Evolutionary conservation across 1,140 invertebrate species (phyloP).

Genomic region (Rhagoletis pomonella): DNA sequence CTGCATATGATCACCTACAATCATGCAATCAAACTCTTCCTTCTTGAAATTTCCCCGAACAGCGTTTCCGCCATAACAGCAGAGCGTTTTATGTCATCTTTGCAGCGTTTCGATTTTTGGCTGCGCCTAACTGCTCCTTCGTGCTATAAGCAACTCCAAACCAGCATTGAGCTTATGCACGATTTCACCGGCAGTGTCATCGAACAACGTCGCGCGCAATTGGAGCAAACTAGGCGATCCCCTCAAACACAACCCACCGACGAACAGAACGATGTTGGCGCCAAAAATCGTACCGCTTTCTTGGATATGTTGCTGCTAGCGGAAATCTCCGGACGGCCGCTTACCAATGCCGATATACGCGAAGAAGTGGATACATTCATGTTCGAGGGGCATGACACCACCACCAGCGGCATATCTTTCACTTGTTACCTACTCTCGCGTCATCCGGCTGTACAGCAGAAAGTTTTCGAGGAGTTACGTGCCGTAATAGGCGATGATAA

Average conservation of each 20-base stretch:
- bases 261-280: conserved; percentile 68
- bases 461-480: conserved; percentile 78
- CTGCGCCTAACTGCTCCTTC: conserved; percentile 64
- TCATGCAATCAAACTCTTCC: too few relatives aligned
- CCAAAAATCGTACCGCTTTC: conserved; percentile 82
- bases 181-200: conserved; percentile 80
- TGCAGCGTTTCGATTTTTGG: conserved; percentile 59
- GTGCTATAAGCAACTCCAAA: conserved; percentile 75
- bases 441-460: conserved; percentile 78
- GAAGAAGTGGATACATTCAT: conserved; percentile 87
- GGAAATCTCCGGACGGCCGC: conserved; percentile 75
- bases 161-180: conserved; percentile 80
- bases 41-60: not conserved
- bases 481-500: conserved; percentile 76
- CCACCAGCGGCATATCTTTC: conserved; percentile 78
- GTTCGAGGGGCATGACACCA: conserved; percentile 87
- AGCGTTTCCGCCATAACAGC: conserved; percentile 64
- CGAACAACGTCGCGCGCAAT: conserved; percentile 71
- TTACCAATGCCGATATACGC: conserved; percentile 81
- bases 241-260: not conserved
- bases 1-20: too few relatives aligned
- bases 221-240: conserved; percentile 60
- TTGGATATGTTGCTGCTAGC: conserved; percentile 84
- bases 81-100: conserved; percentile 62
- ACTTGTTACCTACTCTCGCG: conserved; percentile 76